Evolutionary conservation across 2,113 vertebrate species (phyloP).

Genomic region (Lota lota): DNA sequence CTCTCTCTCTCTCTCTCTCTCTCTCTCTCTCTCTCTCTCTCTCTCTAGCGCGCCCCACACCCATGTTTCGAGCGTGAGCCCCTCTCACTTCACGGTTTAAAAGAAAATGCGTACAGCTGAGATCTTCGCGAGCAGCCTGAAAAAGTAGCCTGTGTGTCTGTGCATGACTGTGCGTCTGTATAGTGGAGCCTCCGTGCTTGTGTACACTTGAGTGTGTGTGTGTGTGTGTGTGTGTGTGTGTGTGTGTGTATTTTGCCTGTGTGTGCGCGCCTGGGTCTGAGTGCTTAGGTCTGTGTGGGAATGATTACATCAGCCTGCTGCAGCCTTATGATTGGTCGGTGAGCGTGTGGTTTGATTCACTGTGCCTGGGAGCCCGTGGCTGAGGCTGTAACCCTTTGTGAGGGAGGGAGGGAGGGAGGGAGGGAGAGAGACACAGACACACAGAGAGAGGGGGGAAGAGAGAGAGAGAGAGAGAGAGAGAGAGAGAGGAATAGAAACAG

Average conservation of each 20-base stretch:
- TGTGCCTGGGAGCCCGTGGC: conserved; percentile 67
- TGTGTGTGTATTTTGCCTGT: conserved; percentile 19
- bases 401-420: conserved; percentile 46
- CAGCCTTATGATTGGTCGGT: conserved; percentile 68
- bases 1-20: too few relatives aligned
- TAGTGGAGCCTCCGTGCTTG: neutral
- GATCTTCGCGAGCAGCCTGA: conserved; percentile 31
- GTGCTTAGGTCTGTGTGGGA: conserved; percentile 64
- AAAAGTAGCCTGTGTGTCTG: conserved; percentile 57
- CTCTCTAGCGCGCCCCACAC: conserved; percentile 33
- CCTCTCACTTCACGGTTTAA: conserved; percentile 38
- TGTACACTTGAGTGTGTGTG: neutral
- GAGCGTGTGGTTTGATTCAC: conserved; percentile 73
- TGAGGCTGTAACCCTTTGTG: conserved; percentile 72
- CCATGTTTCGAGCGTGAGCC: conserved; percentile 39
- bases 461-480: conserved; percentile 29
- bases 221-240: neutral
- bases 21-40: too few relatives aligned
- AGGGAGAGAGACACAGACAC: conserved; percentile 12
- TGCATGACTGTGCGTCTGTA: conserved; percentile 63
- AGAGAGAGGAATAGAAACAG: conserved; percentile 7
- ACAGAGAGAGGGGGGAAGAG: conserved; percentile 43
- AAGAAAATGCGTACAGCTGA: neutral
- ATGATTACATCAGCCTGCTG: conserved; percentile 74
- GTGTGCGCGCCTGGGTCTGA: conserved; percentile 13